Evolutionary conservation across 2,113 vertebrate genomes (phyloP).

Genomic region (Eurystomus gularis): DNA sequence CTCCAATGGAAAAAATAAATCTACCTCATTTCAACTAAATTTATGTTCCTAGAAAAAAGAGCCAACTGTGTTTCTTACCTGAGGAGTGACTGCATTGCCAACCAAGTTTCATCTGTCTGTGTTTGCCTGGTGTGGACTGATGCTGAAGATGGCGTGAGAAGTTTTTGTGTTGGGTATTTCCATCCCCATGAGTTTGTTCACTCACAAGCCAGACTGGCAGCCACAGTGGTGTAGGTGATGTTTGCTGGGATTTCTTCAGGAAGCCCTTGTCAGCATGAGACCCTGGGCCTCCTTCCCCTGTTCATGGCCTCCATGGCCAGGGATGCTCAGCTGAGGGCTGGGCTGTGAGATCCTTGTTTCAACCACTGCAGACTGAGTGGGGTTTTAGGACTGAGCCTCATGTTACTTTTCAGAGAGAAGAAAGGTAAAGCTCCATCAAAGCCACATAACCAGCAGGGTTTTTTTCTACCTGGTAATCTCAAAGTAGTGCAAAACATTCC

Average conservation of each 20-base stretch:
- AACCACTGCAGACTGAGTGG: fast-evolving
- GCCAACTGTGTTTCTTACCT: background rate
- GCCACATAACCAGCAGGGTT: background rate
- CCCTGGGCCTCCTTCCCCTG: background rate
- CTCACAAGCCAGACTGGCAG: background rate
- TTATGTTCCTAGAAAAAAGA: background rate
- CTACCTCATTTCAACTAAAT: background rate
- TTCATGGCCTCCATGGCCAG: fast-evolving
- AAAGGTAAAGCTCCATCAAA: background rate
- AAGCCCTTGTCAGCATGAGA: background rate
- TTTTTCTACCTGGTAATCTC: background rate
- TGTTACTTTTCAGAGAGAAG: background rate
- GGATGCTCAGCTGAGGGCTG: background rate
- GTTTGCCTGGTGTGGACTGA: background rate
- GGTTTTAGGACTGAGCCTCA: background rate
- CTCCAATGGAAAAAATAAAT: background rate
- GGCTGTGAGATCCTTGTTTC: background rate
- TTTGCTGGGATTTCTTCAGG: background rate
- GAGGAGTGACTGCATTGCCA: background rate
- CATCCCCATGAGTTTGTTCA: background rate
- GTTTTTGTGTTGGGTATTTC: background rate
- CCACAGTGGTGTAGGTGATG: background rate
- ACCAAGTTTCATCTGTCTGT: background rate
- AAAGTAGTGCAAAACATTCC: background rate
- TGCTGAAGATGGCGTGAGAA: background rate